Base-by-base conservation (phyloP, 2,113 vertebrate species). In the Dasypus novemcinctus region DNA sequence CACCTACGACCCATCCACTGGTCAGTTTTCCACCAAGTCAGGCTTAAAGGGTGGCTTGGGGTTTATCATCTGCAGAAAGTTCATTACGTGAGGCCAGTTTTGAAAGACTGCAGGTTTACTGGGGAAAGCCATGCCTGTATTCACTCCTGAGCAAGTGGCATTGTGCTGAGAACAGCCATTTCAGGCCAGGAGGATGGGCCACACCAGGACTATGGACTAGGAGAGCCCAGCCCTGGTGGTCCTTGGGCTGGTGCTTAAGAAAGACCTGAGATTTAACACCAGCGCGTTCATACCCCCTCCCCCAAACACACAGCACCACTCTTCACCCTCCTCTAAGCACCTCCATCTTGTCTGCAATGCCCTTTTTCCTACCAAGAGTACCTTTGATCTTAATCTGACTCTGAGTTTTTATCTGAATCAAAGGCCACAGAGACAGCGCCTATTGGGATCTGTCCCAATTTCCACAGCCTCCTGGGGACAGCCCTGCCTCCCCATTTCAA, bases 121-220 rank as follows among this genome's bases (percentile, higher is more conserved):
- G 25, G 27, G 63, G 33, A 31, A 63, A 94, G 43, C 36, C 25
- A 11, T 61, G 41, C 36, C 49, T n/a, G 2, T 14, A 0, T 15
- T 33, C 63, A 41, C 68, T 25, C 46, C 80, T n/a, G 46, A 36
- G 3, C 10, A 38, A 1, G 0, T 68, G 23, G 31, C 31, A 2
- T 14, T 82, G 20, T 2, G 23, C 59, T 46, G 82, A 93, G 46
- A 81, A 57, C 18, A 0, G 0, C 15, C 1, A 8, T 18, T 13
- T 15, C 23, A 69, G 57, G 33, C 66, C 11, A 5, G 10, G 78
- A 93, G 11, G 71, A 29, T 29, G 27, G 13, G 66, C 9, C 41
- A 18, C 2, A 17, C 8, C 64, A 1, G 8, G 43, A 12, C 2
- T 59, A 36, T 71, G 17, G 2, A 2, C n/a, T n/a, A 17, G 46